Evolutionary conservation across 2,888 invertebrate genomes (phyloP).

Genomic region (Xanthia icteritia): DNA sequence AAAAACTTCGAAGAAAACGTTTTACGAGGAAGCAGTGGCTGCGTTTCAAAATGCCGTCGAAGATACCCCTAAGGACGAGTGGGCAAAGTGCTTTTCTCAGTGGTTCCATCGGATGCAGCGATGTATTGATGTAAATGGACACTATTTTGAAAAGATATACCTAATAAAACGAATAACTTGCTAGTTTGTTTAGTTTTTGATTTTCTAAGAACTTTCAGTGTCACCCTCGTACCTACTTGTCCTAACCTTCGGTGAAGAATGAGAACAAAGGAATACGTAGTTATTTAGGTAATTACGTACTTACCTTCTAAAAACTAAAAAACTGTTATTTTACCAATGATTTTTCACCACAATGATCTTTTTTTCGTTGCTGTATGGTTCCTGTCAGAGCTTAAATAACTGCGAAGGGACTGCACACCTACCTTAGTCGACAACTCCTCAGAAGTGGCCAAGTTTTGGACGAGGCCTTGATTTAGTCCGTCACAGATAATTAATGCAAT

Average conservation of each 20-base stretch:
- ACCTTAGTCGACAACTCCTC: slow-evolving; percentile 12
- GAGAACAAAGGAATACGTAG: neutral
- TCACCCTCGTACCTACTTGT: neutral
- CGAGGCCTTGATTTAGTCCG: neutral
- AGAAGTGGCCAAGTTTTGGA: neutral
- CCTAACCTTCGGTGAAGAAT: neutral
- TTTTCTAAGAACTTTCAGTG: too few relatives aligned
- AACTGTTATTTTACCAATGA: neutral
- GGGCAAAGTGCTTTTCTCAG: too few relatives aligned
- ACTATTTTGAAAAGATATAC: too few relatives aligned
- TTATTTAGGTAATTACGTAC: neutral
- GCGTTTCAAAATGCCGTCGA: too few relatives aligned
- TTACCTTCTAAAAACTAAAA: neutral
- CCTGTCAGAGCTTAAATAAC: neutral
- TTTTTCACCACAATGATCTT: neutral
- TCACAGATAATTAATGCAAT: neutral
- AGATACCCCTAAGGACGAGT: too few relatives aligned
- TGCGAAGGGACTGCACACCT: neutral
- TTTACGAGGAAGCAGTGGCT: too few relatives aligned
- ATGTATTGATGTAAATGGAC: too few relatives aligned
- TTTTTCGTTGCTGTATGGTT: too few relatives aligned
- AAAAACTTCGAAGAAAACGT: too few relatives aligned
- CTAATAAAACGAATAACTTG: too few relatives aligned
- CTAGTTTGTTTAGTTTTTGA: too few relatives aligned
- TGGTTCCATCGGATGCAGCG: too few relatives aligned